These are phyloP conservation scores for Lanius collurio DNA, from an alignment of 2,113 vertebrate genomes.

Conservation along the genomic window DNA sequence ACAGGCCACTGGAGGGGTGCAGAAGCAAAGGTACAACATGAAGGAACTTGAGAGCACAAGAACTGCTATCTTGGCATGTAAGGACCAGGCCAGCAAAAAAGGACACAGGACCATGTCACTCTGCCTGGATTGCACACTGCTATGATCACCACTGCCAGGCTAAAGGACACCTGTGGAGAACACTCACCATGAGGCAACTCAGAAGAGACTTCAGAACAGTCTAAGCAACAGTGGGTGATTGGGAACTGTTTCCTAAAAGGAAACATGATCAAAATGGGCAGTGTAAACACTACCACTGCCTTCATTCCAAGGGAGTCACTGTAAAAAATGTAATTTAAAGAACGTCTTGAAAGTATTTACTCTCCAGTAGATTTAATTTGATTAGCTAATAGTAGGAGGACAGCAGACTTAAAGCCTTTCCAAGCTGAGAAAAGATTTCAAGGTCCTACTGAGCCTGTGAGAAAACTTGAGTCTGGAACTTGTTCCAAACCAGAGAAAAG, in stretches of 20 bases:
- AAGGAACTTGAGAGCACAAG: background rate
- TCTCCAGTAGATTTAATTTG: background rate
- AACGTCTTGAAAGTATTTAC: background rate
- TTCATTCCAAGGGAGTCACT: background rate
- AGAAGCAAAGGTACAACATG: background rate
- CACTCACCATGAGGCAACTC: background rate
- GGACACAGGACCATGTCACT: background rate
- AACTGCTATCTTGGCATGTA: too few species aligned
- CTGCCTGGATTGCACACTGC: background rate
- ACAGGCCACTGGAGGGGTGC: fast-evolving
- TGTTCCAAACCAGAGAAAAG: background rate
- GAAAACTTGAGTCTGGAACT: background rate
- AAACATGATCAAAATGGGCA: background rate
- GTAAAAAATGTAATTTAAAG: background rate
- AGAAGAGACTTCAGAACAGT: background rate
- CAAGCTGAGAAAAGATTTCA: background rate
- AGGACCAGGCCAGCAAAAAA: background rate
- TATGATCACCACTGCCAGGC: background rate
- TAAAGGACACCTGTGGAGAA: background rate
- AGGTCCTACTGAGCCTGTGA: background rate
- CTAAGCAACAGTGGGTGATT: background rate
- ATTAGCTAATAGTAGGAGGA: background rate
- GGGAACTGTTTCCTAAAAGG: background rate
- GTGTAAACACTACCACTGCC: background rate
- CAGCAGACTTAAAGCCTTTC: background rate